Evolutionary conservation across 2,797 vertebrate genomes (phyloP), one percentile per base, ranked within the genome.

Genomic region (Poecilia velifera): DNA sequence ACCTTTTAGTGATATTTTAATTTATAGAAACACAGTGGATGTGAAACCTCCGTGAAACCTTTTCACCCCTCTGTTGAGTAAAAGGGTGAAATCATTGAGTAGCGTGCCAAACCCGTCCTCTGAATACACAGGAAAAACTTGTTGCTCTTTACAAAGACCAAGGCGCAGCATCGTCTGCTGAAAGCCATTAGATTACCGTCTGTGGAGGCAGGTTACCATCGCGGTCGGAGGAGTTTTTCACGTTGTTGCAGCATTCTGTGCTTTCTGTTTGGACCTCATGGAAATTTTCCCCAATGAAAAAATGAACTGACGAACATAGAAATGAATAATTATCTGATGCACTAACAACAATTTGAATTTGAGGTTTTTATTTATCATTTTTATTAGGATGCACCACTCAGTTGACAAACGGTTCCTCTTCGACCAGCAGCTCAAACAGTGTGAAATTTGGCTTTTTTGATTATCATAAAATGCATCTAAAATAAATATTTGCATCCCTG

Each of bases 171-270:
- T 14, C n/a, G 6, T 31, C 55, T 16, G 4, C 0, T 46, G 74
- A 55, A 28, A 47, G 36, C 3, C 6, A n/a, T 2, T 5, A 46
- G 55, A 14, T 46, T 46, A 16, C 46, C 13, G 14, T 6, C 47
- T 49, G 47, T 49, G 47, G 47, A 49, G n/a, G 36, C 0, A 57
- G 53, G 14, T 73, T 39, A 72, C 14, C 53, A 1, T 8, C 46
- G 0, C 43, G 76, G 70, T 78, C 74, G 62, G 45, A 85, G 76
- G 73, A 76, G 66, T 49, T 31, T 28, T 70, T 22, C 2, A 25
- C 4, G 9, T 64, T 22, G 39, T 45, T 76, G 43, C 41, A 28
- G 59, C 14, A 13, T 4, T 14, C 14, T 68, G 6, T 18, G 2
- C 59, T 22, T 49, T 47, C 28, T 39, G 34, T 8, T 25, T 1